Evolutionary conservation across 2,888 invertebrate genomes (phyloP).

Genomic region (Oithona nana): DNA sequence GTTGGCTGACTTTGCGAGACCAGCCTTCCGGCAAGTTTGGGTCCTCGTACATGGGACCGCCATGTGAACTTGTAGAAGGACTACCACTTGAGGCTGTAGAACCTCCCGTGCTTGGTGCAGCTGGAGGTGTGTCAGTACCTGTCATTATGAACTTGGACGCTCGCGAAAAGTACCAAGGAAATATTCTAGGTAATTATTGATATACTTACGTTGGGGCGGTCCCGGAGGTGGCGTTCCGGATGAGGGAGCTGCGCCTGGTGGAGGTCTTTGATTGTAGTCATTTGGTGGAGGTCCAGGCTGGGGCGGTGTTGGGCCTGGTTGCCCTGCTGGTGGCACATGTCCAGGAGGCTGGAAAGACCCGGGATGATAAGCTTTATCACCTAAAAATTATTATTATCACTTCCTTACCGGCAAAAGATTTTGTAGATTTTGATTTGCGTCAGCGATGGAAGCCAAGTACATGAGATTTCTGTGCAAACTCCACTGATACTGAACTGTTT

Average conservation of each 20-base stretch:
- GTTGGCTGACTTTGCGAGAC: constrained; percentile 1
- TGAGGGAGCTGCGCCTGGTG: constrained; percentile 3
- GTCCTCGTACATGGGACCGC: constrained; percentile 4
- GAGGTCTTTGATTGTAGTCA: constrained; percentile 4
- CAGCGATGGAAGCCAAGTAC: constrained; percentile 88
- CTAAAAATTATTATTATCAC: not conserved
- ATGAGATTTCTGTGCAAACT: constrained; percentile 84
- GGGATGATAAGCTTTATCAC: too few species aligned
- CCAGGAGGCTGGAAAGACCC: constrained; percentile 22
- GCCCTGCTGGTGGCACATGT: constrained; percentile 31
- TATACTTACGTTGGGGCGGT: not conserved
- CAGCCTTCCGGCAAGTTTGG: not conserved
- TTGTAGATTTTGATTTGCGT: constrained; percentile 80
- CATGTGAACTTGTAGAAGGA: not conserved
- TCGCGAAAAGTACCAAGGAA: too few species aligned
- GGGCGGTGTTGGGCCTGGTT: constrained; percentile 30
- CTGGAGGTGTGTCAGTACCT: not conserved
- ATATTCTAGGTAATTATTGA: too few species aligned
- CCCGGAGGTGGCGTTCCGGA: not conserved
- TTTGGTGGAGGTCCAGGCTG: constrained; percentile 23
- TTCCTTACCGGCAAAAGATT: constrained; percentile 60
- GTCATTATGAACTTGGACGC: too few species aligned
- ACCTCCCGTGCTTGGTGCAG: too few species aligned
- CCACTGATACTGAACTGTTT: constrained; percentile 77
- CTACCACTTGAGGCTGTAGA: not conserved